Evolutionary conservation across 1,140 invertebrate genomes (phyloP), one percentile per base, ranked within the genome.

Genomic region (Philotrypesis tridentata): DNA sequence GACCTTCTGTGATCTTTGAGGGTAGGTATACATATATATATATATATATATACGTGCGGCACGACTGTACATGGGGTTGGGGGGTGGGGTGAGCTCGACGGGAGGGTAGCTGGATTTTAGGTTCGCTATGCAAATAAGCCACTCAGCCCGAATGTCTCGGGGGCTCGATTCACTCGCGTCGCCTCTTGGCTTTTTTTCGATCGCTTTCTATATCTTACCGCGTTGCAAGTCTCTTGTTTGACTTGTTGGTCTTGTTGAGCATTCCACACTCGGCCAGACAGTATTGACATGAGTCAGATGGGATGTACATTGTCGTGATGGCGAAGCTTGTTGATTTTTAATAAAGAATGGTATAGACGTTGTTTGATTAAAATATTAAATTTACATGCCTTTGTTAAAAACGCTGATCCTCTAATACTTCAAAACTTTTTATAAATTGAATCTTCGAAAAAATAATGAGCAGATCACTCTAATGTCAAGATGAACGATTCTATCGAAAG

Each of bases 81-180:
- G 48, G 23, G 37, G 12, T 27, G 80, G 82, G 55, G 63, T 79
- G 76, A 12, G 73, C 25, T 11, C 23, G 3, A 17, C 61, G 61
- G 61, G 27, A 29, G 61, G 61, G 61, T 65, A 25, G 65, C 65
- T 29, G 31, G 80, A 74, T 79, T 79, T 79, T 40, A 75, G 61
- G 31, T 60, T 40, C 37, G 17, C 82, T 83, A 83, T 83, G 82
- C 82, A 83, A 83, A 83, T 83, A 79, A 79, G 82, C 82, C 82
- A 83, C 82, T 83, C 82, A 74, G 63, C 67, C 67, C 68, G 60
- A 82, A 82, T 82, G 76, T 83, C 76, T 79, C 76, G 71, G 63
- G 82, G 82, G 76, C 70, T 74, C 82, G 76, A 83, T 83, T 79
- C 55, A 11, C 25, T 31, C 17, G 17, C 17, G 17, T 48, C 60